A percentile compares a stretch with the other conserved stretches of the same genome.
These are phyloP conservation scores for Gnathonemus echidnorhynchus DNA, from an alignment of 2,113 vertebrate genomes.

Conservation along the genomic window DNA sequence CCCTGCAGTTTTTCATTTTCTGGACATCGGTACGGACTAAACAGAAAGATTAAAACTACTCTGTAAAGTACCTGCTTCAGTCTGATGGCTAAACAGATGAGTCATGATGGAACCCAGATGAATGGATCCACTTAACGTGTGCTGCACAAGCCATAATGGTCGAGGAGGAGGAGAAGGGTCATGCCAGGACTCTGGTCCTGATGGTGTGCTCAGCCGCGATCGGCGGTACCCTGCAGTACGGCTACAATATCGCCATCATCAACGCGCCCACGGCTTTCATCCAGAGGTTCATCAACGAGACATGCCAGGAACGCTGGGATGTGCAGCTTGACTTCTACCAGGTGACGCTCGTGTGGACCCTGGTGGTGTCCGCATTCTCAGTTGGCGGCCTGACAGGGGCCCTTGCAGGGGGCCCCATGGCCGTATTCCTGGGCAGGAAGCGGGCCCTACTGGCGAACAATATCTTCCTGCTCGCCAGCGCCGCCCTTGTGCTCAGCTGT, in stretches of 20 bases:
- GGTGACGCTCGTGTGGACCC: slow-evolving; percentile 73
- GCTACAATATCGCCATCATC: slow-evolving; percentile 85
- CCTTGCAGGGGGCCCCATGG: slow-evolving; percentile 70
- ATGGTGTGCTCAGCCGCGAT: slow-evolving; percentile 74
- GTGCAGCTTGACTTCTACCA: slow-evolving; percentile 42
- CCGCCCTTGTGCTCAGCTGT: slow-evolving; percentile 64
- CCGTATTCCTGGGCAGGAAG: slow-evolving; percentile 74
- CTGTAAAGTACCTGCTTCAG: background rate
- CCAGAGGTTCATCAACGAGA: slow-evolving; percentile 76
- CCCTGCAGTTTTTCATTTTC: background rate
- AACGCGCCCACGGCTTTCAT: slow-evolving; percentile 74
- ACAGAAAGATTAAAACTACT: background rate
- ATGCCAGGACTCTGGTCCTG: slow-evolving; percentile 60
- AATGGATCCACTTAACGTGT: background rate
- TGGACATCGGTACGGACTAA: background rate
- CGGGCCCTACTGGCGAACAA: slow-evolving; percentile 77
- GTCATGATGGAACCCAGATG: background rate
- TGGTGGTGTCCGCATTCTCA: slow-evolving; percentile 70
- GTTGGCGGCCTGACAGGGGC: slow-evolving; percentile 74
- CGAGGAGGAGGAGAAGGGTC: slow-evolving; percentile 28
- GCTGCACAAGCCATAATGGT: slow-evolving; percentile 11
- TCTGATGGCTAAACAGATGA: background rate
- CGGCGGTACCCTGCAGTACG: slow-evolving; percentile 85
- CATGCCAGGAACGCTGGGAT: slow-evolving; percentile 64
- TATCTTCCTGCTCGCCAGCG: slow-evolving; percentile 56